Evolutionary conservation across 2,888 invertebrate genomes (phyloP).

Genomic region (Adelphocoris suturalis): DNA sequence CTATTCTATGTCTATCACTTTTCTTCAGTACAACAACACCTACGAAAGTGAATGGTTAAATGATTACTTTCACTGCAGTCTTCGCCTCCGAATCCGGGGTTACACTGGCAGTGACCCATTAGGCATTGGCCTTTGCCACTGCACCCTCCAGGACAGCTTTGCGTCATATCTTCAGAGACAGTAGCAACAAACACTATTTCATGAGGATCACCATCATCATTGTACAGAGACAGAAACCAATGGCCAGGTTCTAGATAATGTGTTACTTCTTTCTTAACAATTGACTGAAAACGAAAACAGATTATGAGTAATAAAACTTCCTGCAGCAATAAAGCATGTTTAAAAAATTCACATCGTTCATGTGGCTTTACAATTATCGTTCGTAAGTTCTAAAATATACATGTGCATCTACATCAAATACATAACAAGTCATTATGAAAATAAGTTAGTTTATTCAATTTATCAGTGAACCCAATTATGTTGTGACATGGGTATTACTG

Average conservation of each 20-base stretch:
- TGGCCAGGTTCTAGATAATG: slow-evolving; percentile 97
- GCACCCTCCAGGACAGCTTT: slow-evolving; percentile 97
- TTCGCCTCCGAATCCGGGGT: slow-evolving; percentile 96
- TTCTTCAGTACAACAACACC: neutral
- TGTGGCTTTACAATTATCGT: no score
- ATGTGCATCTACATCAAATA: no score
- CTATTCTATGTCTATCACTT: neutral
- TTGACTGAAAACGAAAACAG: slow-evolving; percentile 82
- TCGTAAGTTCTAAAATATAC: no score
- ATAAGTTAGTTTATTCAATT: no score
- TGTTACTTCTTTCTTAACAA: slow-evolving; percentile 93
- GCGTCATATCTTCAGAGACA: slow-evolving; percentile 94
- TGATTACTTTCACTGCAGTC: slow-evolving; percentile 96
- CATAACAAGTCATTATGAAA: no score
- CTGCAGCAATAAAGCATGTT: neutral
- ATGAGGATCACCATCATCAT: slow-evolving; percentile 95
- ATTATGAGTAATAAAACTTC: neutral
- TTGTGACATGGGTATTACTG: no score
- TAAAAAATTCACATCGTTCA: no score
- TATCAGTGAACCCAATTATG: no score
- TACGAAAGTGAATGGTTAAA: neutral
- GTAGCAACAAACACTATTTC: slow-evolving; percentile 91
- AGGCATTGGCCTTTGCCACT: slow-evolving; percentile 98
- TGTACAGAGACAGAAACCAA: slow-evolving; percentile 97
- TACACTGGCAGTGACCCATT: slow-evolving; percentile 96